Evolutionary conservation across 2,888 invertebrate genomes (phyloP), one percentile per base, ranked within the genome.

Genomic region (Acrobeloides nanus): DNA sequence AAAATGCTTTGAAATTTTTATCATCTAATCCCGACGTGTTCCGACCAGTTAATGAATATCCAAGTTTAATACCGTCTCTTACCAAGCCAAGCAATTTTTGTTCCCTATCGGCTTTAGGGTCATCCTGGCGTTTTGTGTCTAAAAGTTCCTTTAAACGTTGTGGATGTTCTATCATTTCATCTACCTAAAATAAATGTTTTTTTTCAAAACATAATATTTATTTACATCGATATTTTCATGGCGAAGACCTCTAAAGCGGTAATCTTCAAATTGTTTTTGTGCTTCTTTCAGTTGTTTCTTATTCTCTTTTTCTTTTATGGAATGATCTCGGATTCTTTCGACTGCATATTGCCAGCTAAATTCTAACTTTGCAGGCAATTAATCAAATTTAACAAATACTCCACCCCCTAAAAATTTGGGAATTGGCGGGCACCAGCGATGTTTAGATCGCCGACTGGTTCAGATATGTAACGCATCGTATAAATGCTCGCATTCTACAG

Each of bases 21-120:
- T 66, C 57, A 24, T 71, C 68, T 48, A 71, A 71, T 17, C 53
- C 58, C 1, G 68, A 54, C 6, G 61, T 57, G 45, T 70, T 66
- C 45, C 67, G 46, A n/a, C 69, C 70, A 18, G 60, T 58, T 35
- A 71, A 31, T 34, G 51, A 33, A 53, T 66, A 56, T 3, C 66
- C 69, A 6, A 63, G 41, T 45, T 64, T 67, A 18, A 68, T 58
- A 10, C 58, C 66, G 21, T 69, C 56, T 31, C 68, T 51, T 39
- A 68, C 42, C 24, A 69, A 43, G 27, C 64, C 39, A 10, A 34
- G 31, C 23, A 56, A 23, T 12, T 25, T 26, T 17, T 44, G 37
- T 24, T 35, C 35, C 39, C 25, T 20, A 24, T 31, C 12, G 39
- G 39, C 29, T 48, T 25, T 46, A 31, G 44, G 29, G 27, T 46